Conservation (phyloP, 2,888 invertebrate species). For the Epinotia brunnichana region DNA sequence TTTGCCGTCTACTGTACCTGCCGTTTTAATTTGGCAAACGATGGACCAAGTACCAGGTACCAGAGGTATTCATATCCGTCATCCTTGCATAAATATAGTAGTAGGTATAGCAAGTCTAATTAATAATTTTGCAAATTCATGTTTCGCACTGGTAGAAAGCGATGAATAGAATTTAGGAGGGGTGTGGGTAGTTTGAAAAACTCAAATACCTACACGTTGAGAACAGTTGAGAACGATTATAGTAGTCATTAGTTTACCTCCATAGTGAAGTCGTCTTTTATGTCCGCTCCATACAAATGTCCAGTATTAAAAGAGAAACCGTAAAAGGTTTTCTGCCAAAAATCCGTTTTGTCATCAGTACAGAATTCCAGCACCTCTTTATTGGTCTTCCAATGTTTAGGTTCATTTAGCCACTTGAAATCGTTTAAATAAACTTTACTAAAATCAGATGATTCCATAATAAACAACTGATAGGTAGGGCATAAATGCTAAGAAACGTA, state of each 20-base stretch:
- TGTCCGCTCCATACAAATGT: constrained; percentile 64
- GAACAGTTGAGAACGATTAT: not conserved
- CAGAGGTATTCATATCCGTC: too few species aligned
- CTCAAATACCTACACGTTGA: not conserved
- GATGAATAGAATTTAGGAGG: not conserved
- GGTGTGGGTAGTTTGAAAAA: not conserved
- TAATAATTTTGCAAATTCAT: too few species aligned
- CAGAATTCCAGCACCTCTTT: constrained; percentile 55
- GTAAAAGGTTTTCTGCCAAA: constrained; percentile 73
- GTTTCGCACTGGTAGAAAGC: not conserved
- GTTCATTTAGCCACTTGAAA: constrained; percentile 71
- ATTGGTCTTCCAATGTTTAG: constrained; percentile 58
- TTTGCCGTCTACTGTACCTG: too few species aligned
- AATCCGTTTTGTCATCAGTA: constrained; percentile 69
- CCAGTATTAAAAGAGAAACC: constrained; percentile 64
- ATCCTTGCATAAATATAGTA: too few species aligned
- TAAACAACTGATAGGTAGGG: not conserved
- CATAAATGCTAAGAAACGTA: not conserved
- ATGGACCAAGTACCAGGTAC: too few species aligned
- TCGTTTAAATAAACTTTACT: constrained; percentile 48
- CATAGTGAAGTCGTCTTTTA: constrained; percentile 66
- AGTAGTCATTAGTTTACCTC: constrained; percentile 52
- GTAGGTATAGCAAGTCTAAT: too few species aligned
- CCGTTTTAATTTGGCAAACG: too few species aligned
- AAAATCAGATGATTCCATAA: constrained; percentile 45